These are phyloP conservation scores for Micromussa lordhowensis DNA, from an alignment of 92 coral and sea anemone genomes.

Conservation along the genomic window DNA sequence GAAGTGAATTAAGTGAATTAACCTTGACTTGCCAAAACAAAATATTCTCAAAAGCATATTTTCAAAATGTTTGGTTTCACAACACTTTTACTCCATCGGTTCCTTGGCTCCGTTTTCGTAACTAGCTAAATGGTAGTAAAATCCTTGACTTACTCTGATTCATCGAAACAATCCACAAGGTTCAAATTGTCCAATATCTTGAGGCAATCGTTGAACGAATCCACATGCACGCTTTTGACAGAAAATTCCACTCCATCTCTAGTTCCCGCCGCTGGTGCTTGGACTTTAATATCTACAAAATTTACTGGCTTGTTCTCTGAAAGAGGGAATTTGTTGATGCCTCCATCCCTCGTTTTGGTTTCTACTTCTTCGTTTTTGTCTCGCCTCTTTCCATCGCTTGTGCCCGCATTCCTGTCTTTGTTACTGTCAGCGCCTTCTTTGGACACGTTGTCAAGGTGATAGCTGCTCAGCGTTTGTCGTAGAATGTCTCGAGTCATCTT, in stretches of 20 bases:
- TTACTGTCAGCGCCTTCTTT: not conserved
- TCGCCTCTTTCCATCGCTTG: conserved; percentile 14
- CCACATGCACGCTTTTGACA: conserved; percentile 85
- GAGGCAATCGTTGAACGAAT: conserved; percentile 89
- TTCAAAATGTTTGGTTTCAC: too few species aligned
- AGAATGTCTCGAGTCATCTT: conserved; percentile 98
- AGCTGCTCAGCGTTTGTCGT: conserved; percentile 76
- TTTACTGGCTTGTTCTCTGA: conserved; percentile 54
- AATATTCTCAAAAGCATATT: too few species aligned
- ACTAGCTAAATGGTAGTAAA: not conserved
- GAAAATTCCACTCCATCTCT: conserved; percentile 53
- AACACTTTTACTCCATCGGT: not conserved
- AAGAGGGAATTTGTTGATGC: conserved; percentile 32
- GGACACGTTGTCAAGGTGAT: conserved; percentile 30
- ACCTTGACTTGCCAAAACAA: too few species aligned
- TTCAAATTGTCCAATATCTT: conserved; percentile 83
- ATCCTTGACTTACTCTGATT: conserved; percentile 86
- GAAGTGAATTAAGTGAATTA: too few species aligned
- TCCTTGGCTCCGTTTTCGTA: not conserved
- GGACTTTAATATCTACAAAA: conserved; percentile 72
- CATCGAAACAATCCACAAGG: conserved; percentile 79
- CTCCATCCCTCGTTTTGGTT: not conserved
- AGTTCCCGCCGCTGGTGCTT: conserved; percentile 38
- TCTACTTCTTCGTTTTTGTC: conserved; percentile 25
- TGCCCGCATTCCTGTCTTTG: conserved; percentile 8